Conservation (phyloP, 2,113 vertebrate genomes). For the Pluvianellus socialis region DNA sequence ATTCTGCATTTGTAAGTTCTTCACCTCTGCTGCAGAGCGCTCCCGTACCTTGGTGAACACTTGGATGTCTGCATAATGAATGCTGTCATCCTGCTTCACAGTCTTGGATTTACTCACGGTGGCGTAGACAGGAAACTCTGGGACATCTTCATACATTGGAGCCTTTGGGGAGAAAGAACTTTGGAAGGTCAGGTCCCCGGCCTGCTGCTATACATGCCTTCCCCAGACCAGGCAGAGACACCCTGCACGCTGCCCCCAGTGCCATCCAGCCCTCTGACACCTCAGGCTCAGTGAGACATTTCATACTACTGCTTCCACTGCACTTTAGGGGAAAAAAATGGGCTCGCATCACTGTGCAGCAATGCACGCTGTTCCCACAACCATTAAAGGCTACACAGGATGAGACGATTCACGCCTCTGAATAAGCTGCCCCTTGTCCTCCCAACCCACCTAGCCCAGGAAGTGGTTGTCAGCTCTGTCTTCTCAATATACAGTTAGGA, state of each 20-base stretch:
- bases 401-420: neutral
- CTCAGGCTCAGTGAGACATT: neutral
- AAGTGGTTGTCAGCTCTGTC: neutral
- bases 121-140: conserved; percentile 61
- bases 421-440: neutral
- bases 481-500: neutral
- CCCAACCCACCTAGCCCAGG: neutral
- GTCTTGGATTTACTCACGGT: conserved; percentile 51
- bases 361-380: neutral
- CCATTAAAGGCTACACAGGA: neutral
- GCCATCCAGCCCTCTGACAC: neutral
- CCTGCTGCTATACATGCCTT: neutral
- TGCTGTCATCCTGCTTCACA: conserved; percentile 38
- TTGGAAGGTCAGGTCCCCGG: neutral
- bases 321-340: neutral
- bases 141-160: conserved; percentile 61
- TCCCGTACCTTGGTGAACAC: conserved; percentile 53
- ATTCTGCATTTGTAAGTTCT: conserved; percentile 32
- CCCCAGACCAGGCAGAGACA: neutral
- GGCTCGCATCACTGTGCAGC: neutral
- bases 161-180: neutral
- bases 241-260: neutral
- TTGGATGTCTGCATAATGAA: conserved; percentile 85
- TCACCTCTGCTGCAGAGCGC: conserved; percentile 43
- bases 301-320: neutral